These are phyloP conservation scores for Montifringilla adamsi DNA, from an alignment of 2,113 vertebrate species.

Conservation along the genomic window DNA sequence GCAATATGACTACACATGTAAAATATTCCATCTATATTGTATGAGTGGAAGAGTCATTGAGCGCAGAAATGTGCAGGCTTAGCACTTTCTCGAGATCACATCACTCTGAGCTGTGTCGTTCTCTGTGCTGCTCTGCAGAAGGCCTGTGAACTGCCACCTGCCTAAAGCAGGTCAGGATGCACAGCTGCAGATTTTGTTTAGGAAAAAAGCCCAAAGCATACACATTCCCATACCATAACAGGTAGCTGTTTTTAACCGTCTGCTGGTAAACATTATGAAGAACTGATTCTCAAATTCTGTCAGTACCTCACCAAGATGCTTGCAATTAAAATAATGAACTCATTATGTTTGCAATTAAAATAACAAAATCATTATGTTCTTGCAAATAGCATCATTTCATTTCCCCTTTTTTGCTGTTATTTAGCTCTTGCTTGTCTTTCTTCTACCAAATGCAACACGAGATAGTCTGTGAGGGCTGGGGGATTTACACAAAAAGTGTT, in stretches of 20 bases:
- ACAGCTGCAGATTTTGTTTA: background rate
- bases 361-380: background rate
- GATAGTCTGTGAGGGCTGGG: background rate
- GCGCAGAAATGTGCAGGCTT: background rate
- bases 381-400: background rate
- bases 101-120: fast-evolving
- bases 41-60: fast-evolving
- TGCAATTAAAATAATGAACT: background rate
- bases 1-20: background rate
- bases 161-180: background rate
- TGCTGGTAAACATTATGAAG: background rate
- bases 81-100: background rate
- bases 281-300: background rate
- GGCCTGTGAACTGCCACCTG: background rate
- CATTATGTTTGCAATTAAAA: background rate
- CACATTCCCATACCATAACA: background rate
- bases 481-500: background rate
- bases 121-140: fast-evolving
- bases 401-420: background rate
- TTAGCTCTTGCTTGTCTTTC: background rate
- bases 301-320: background rate
- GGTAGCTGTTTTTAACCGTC: background rate
- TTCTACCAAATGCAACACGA: background rate
- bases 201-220: background rate
- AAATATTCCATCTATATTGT: background rate